These are phyloP conservation scores for Dicaeum eximium DNA, from an alignment of 2,113 vertebrate genomes.

Conservation along the genomic window DNA sequence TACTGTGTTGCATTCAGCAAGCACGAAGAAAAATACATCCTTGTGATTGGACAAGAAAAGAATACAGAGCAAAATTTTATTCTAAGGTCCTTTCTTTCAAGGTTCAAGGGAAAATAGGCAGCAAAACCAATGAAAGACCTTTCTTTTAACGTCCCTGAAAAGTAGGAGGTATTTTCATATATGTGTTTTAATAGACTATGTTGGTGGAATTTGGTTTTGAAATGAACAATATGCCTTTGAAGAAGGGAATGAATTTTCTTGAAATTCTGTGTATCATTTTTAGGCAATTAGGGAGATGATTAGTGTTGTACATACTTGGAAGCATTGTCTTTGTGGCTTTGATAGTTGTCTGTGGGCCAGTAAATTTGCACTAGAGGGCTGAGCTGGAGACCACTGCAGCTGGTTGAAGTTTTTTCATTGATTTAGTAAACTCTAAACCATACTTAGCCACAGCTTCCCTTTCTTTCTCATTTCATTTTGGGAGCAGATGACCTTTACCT, in stretches of 20 bases:
- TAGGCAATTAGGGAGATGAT: background rate
- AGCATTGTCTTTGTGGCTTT: background rate
- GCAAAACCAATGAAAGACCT: background rate
- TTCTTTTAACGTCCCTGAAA: background rate
- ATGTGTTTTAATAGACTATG: background rate
- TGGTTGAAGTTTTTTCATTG: background rate
- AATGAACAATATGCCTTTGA: background rate
- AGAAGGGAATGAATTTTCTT: background rate
- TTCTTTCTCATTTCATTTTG: background rate
- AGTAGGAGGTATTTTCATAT: background rate
- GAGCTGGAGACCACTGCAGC: background rate
- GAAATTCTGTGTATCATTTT: background rate
- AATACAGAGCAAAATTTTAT: background rate
- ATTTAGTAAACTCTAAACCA: background rate
- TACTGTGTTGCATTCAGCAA: background rate
- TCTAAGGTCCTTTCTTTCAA: background rate
- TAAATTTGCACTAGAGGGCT: background rate
- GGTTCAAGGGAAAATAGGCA: background rate
- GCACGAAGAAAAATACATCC: background rate
- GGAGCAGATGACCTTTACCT: slow-evolving; percentile 15
- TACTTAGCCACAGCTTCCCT: background rate
- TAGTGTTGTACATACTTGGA: background rate
- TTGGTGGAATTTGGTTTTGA: background rate
- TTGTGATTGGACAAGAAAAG: background rate
- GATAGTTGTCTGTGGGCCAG: background rate